Evolutionary conservation across 23 tunicate species (phyloP).

Genomic region (Ascidia mentula): DNA sequence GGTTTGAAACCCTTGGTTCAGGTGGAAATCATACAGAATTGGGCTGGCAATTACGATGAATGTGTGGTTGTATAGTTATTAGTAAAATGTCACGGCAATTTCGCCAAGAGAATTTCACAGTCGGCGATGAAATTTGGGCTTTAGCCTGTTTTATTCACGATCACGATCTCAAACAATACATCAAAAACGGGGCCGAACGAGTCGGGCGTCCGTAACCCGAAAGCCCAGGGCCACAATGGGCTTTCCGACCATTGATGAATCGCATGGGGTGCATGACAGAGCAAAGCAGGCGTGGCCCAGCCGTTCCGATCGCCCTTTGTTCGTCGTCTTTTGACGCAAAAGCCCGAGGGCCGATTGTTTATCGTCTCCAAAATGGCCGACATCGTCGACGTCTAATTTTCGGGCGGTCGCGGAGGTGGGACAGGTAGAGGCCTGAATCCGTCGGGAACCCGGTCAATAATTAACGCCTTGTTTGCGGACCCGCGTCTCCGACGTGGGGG

Average conservation of each 20-base stretch:
- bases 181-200: not conserved
- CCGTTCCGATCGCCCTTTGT: not conserved
- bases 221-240: not conserved
- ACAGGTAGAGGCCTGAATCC: not conserved
- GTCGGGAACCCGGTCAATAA: not conserved
- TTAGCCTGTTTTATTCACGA: no score
- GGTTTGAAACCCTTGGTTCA: no score
- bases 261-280: conserved; percentile 4
- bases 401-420: not conserved
- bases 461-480: not conserved
- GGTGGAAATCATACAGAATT: no score
- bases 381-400: not conserved
- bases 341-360: not conserved
- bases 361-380: conserved; percentile 11
- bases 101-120: no score
- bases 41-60: no score
- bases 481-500: no score
- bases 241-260: not conserved
- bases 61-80: no score
- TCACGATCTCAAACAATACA: conserved; percentile 7
- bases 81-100: no score
- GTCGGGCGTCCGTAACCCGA: not conserved
- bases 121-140: no score
- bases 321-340: not conserved
- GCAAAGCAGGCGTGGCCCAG: not conserved